phyloP scores from a whole-genome alignment of 2,888 invertebrate genomes.

The Thymelicus sylvestris region DNA sequence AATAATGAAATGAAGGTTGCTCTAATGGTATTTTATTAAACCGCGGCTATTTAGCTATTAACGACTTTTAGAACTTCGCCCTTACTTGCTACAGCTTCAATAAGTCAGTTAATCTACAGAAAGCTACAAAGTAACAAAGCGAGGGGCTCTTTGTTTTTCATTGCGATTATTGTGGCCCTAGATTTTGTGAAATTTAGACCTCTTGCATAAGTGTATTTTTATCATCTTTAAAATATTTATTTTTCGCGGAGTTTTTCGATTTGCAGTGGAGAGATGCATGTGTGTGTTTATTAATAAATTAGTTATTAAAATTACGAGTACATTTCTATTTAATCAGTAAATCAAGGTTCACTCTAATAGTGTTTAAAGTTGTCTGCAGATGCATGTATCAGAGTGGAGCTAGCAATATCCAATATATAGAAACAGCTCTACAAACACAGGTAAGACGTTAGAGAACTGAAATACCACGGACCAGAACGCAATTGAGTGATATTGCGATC shows the following conservation, averaged over 20 bases:
- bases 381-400: not conserved
- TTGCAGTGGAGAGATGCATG: too few relatives aligned
- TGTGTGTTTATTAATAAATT: too few relatives aligned
- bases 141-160: not conserved
- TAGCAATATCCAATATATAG: constrained; percentile 25
- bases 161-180: too few relatives aligned
- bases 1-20: constrained; percentile 41
- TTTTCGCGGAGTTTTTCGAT: too few relatives aligned
- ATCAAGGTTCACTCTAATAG: not conserved
- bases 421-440: constrained; percentile 25
- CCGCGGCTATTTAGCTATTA: constrained; percentile 33
- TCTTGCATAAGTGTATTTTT: too few relatives aligned
- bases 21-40: constrained; percentile 31
- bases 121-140: not conserved
- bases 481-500: constrained; percentile 36
- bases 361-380: not conserved
- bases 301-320: too few relatives aligned
- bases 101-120: not conserved
- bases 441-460: constrained; percentile 27
- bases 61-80: constrained; percentile 26
- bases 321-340: too few relatives aligned
- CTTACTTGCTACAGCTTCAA: not conserved
- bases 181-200: too few relatives aligned
- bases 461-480: constrained; percentile 32
- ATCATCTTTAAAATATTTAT: too few relatives aligned